Evolutionary conservation across 2,888 invertebrate genomes (phyloP), one percentile per base, ranked within the genome.

Genomic region (Aspidapion aeneum): DNA sequence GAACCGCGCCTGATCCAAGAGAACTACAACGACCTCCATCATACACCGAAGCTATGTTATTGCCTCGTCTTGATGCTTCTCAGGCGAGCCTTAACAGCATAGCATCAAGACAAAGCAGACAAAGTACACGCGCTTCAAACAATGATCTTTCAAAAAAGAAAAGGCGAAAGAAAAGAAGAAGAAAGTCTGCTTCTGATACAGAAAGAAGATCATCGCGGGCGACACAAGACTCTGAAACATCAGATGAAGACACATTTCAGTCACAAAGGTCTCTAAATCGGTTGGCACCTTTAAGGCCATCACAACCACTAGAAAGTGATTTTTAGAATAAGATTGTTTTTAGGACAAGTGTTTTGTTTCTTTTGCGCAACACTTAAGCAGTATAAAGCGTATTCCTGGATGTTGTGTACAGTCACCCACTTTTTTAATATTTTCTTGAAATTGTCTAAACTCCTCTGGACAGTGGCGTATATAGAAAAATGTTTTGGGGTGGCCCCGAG

Each of bases 31-130:
- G 86, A 63, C 88, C 91, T 49, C 92, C 92, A 0, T 87, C 88
- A 1, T 92, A 92, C 72, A 88, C 87, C 71, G 91, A 91, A 80
- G 92, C 91, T 35, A 82, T 92, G 62, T 83, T 87, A 18, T 87
- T 92, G 87, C 90, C 90, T 1, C 86, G 88, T 74, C 72, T 90
- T 50, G 87, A 86, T 70, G 77, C 83, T 1, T 87, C 88, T 0
- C 84, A 83, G 71, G 84, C 85, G 70, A 78, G 76, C 66, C 68
- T 79, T 58, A 78, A 76, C 52, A 79, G 79, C 66, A 65, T 75
- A 57, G 75, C 73, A 55, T 78, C 77, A 62, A 67, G 67, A 19
- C 73, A 69, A 22, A 73, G 73, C 51, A 72, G 72, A 60, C 70
- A 69, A 21, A 74, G 72, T 57, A 51, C 71, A 12, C 60, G 72